Percentiles rank a stretch among this genome's conserved stretches.
These are phyloP conservation scores for Aquatica leii DNA, from an alignment of 2,888 invertebrate species.

Conservation along the genomic window DNA sequence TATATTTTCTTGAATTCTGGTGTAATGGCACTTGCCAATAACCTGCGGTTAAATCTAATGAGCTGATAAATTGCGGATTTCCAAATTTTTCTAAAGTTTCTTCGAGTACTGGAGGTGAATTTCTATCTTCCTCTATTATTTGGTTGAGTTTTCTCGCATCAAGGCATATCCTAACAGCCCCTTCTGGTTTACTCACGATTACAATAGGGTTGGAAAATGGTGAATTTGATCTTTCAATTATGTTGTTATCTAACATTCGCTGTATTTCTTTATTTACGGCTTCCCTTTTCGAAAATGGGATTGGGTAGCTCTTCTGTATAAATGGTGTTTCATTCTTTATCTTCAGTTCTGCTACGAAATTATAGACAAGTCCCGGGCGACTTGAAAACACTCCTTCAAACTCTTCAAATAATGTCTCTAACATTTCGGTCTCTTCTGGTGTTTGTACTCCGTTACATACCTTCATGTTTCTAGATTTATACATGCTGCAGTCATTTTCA, in stretches of 20 bases:
- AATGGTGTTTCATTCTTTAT: background rate
- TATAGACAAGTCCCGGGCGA: background rate
- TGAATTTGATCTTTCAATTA: conserved; percentile 9
- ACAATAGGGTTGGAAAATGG: conserved; percentile 6
- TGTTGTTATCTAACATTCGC: conserved; percentile 1
- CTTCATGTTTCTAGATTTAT: background rate
- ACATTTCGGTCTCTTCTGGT: background rate
- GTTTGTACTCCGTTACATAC: background rate
- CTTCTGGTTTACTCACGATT: background rate
- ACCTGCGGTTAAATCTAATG: conserved; percentile 39
- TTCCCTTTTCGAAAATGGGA: conserved; percentile 2
- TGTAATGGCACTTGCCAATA: conserved; percentile 46
- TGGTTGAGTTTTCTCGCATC: conserved; percentile 20
- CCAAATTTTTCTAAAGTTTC: conserved; percentile 40
- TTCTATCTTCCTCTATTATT: conserved; percentile 23
- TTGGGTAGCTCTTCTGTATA: conserved; percentile 3
- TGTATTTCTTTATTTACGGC: conserved; percentile 5
- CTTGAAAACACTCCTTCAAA: background rate
- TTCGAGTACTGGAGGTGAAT: conserved; percentile 14
- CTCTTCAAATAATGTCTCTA: background rate
- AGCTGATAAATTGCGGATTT: conserved; percentile 33
- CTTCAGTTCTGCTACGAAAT: background rate
- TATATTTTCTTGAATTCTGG: conserved; percentile 37
- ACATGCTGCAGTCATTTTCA: background rate
- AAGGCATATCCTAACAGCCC: conserved; percentile 4